These are phyloP conservation scores for Erannis defoliaria DNA, from an alignment of 2,888 invertebrate genomes.

Conservation along the genomic window DNA sequence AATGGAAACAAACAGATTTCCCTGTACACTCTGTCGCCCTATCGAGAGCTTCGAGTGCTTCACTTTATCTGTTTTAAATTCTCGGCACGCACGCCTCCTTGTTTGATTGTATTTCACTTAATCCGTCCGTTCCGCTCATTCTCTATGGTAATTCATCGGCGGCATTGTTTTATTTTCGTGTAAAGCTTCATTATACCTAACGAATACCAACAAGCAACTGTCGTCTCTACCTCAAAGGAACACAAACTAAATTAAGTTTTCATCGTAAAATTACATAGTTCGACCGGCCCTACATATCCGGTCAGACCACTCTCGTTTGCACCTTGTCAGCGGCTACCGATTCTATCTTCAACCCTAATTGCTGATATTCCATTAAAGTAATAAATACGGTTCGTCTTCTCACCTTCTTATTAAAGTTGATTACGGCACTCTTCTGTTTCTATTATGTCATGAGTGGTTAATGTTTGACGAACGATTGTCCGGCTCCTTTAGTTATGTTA, in stretches of 20 bases:
- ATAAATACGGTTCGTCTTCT: slow-evolving; percentile 81
- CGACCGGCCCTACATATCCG: slow-evolving; percentile 70
- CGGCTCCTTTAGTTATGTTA: slow-evolving; percentile 65
- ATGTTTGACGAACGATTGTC: slow-evolving; percentile 73
- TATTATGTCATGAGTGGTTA: slow-evolving; percentile 78
- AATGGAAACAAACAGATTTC: slow-evolving; percentile 61
- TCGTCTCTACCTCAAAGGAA: slow-evolving; percentile 51
- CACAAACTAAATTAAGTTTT: slow-evolving; percentile 52
- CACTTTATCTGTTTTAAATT: slow-evolving; percentile 66
- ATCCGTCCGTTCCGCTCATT: slow-evolving; percentile 82
- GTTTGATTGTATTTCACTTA: slow-evolving; percentile 83
- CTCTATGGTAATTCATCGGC: slow-evolving; percentile 81
- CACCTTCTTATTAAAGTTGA: slow-evolving; percentile 81
- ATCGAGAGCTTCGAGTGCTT: slow-evolving; percentile 55
- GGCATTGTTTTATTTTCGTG: slow-evolving; percentile 81
- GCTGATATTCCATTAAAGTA: slow-evolving; percentile 85
- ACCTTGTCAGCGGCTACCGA: slow-evolving; percentile 84
- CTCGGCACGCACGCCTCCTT: slow-evolving; percentile 71
- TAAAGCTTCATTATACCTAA: slow-evolving; percentile 54
- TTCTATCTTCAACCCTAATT: slow-evolving; percentile 82
- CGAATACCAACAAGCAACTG: slow-evolving; percentile 47
- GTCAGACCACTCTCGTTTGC: slow-evolving; percentile 82
- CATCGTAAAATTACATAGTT: slow-evolving; percentile 52
- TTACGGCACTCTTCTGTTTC: slow-evolving; percentile 78
- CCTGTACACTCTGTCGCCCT: slow-evolving; percentile 55